Evolutionary conservation across 1,140 invertebrate species (phyloP).

Genomic region (Procambarus virginalis): DNA sequence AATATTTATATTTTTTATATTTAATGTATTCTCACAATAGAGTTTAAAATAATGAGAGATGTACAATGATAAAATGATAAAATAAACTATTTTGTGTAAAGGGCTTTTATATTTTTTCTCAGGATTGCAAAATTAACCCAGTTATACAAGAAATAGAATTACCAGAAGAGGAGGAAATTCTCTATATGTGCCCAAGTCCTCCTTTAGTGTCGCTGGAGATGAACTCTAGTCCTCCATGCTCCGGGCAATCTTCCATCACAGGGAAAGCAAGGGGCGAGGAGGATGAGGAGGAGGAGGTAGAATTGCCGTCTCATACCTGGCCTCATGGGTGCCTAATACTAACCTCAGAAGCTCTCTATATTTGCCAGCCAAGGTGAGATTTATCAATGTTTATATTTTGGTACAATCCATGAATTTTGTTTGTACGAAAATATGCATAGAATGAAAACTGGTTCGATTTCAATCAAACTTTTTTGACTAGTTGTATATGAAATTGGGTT

Average conservation of each 20-base stretch:
- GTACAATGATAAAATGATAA: not conserved
- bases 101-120: not conserved
- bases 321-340: constrained; percentile 81
- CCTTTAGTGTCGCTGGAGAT: constrained; percentile 72
- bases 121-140: constrained; percentile 73
- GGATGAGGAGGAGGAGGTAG: constrained; percentile 49
- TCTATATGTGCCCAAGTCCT: constrained; percentile 72
- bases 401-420: too few species aligned
- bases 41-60: not conserved
- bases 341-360: constrained; percentile 82
- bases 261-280: constrained; percentile 18
- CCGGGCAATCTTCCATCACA: constrained; percentile 16
- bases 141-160: constrained; percentile 74
- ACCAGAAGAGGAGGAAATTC: constrained; percentile 72
- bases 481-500: too few species aligned
- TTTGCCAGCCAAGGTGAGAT: constrained; percentile 80
- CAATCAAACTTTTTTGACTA: too few species aligned
- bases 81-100: too few species aligned
- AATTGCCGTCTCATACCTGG: constrained; percentile 71
- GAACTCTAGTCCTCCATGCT: constrained; percentile 6
- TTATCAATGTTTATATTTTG: not conserved
- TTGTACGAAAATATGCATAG: too few species aligned
- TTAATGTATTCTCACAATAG: too few species aligned
- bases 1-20: not conserved
- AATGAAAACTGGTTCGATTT: too few species aligned